Conservation (phyloP, 2,113 vertebrate species). For the Arizona elegans region DNA sequence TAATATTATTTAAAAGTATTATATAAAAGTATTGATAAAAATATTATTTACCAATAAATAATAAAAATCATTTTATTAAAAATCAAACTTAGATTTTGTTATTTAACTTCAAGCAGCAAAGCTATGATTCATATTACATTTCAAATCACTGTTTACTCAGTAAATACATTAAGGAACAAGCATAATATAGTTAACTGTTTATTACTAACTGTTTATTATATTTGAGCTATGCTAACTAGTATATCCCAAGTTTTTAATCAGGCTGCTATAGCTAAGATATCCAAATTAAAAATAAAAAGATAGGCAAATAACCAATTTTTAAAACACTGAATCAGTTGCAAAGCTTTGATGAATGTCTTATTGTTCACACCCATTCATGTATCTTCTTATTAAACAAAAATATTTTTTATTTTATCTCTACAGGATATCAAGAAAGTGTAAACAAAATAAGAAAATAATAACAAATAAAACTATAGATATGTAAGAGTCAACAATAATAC, state of each 20-base stretch:
- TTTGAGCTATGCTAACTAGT: constrained; percentile 7
- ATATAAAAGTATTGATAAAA: background rate
- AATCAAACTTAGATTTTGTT: background rate
- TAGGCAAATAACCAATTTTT: background rate
- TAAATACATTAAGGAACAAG: constrained; percentile 20
- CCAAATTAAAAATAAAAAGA: constrained; percentile 16
- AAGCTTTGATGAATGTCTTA: constrained; percentile 2
- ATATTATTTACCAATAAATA: background rate
- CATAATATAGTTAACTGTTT: background rate
- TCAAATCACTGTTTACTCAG: background rate
- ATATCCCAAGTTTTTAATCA: constrained; percentile 7
- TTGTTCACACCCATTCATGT: background rate
- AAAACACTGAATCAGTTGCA: background rate
- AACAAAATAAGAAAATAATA: background rate
- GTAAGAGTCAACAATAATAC: background rate
- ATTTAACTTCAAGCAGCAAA: constrained; percentile 15
- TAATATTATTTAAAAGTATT: background rate
- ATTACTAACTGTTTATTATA: background rate
- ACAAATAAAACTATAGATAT: background rate
- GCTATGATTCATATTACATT: constrained; percentile 8
- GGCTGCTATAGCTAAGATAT: constrained; percentile 8
- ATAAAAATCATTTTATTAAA: background rate
- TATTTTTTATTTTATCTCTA: background rate
- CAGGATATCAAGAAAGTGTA: background rate
- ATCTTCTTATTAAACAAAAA: background rate